Percentiles rank a stretch among this genome's conserved stretches.
These are phyloP conservation scores for Seriola rivoliana DNA, from an alignment of 2,113 vertebrate species.

Conservation along the genomic window DNA sequence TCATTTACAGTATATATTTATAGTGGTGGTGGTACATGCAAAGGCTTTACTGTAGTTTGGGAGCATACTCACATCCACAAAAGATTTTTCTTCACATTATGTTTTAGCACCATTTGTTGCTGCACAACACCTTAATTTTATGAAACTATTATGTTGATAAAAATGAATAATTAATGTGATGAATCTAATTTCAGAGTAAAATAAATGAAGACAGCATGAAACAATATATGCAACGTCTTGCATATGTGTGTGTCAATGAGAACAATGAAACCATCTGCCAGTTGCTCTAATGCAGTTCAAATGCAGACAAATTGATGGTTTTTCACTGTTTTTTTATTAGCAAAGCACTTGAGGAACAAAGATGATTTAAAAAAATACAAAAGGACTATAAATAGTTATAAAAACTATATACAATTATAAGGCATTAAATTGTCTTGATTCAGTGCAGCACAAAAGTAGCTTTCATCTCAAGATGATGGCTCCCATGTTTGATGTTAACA, in stretches of 20 bases:
- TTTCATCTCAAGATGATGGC: neutral
- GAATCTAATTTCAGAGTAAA: neutral
- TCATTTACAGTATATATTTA: neutral
- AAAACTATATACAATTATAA: neutral
- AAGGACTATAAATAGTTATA: neutral
- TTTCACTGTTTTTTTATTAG: neutral
- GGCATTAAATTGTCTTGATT: neutral
- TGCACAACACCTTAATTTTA: neutral
- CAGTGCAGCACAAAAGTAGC: neutral
- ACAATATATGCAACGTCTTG: neutral
- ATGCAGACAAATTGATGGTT: neutral
- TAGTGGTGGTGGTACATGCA: neutral
- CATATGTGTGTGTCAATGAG: neutral
- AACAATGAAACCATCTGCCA: neutral
- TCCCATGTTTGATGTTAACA: neutral
- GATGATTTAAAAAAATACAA: neutral
- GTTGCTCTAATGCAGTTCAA: no score
- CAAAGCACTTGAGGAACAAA: neutral
- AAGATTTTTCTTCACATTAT: no score
- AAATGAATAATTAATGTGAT: neutral
- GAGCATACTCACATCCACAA: neutral
- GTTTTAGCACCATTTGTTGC: neutral
- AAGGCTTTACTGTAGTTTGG: neutral
- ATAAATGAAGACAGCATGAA: neutral
- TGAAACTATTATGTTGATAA: neutral